Base-by-base conservation (phyloP, 2,797 vertebrate species). In the Champsocephalus esox region DNA sequence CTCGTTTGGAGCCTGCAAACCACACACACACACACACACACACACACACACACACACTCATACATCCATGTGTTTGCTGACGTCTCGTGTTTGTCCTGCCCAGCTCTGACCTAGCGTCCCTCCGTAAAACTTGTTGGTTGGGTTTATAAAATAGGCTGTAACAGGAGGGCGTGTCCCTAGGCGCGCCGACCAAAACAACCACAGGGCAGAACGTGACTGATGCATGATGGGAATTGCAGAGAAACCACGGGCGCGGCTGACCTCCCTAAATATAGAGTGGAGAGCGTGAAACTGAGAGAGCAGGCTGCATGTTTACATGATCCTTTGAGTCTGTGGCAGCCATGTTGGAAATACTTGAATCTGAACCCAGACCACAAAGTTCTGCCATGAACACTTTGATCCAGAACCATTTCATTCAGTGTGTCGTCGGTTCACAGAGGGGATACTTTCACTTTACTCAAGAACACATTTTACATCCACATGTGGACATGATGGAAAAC, bases 201-300 rank as follows among this genome's bases (percentile, higher is more conserved):
- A 1, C 85, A 71, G 77, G 49, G 12, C 54, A n/a, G 60, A 24
- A 21, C 10, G 7, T 2, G 48, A 70, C 51, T 70, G 80, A 75
- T 44, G 80, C 77, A 79, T 81, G 75, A 76, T 79, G 82, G 85
- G 72, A 78, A 56, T 52, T 5, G 16, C 38, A 62, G 73, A 71
- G 58, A 66, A 68, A 72, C 59, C 77, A 51, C 32, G 19, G 72
- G 74, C 3, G 68, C 28, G 68, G 64, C 80, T 7, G 46, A 34
- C 17, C 51, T 71, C 43, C 46, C 12, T 66, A 75, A 80, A 76
- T 59, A 82, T 32, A 72, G 54, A 64, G 43, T 4, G 3, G 13
- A 34, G 38, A 19, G 52, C 8, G 9, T 63, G 34, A 57, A 66
- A n/a, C 10, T 10, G 55, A 50, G n/a, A 9, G 55, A 12, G 46